These are phyloP conservation scores for Parazoanthus atlanticus DNA, from an alignment of 92 coral and sea anemone species.

Conservation along the genomic window DNA sequence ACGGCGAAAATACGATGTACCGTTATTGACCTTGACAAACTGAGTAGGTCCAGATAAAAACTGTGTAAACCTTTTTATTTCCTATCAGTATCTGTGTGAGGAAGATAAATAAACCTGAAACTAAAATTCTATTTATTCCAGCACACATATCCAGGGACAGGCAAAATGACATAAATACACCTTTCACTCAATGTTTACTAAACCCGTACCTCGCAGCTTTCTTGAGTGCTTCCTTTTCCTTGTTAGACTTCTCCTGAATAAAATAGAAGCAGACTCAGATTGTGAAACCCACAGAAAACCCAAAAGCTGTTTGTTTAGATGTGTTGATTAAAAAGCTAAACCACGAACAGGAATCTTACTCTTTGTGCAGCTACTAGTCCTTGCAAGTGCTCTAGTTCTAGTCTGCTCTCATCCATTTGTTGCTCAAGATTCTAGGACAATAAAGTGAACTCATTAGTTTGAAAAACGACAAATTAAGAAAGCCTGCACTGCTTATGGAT, in stretches of 20 bases:
- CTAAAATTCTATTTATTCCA: too few relatives aligned
- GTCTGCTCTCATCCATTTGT: constrained; percentile 78
- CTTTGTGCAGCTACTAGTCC: constrained; percentile 91
- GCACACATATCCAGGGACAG: too few relatives aligned
- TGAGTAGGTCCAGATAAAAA: too few relatives aligned
- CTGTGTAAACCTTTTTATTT: too few relatives aligned
- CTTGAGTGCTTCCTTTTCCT: constrained; percentile 96
- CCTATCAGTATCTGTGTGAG: too few relatives aligned
- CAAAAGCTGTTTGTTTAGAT: not conserved
- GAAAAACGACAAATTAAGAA: not conserved
- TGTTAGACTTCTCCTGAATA: constrained; percentile 78
- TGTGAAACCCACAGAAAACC: not conserved
- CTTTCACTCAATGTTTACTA: not conserved
- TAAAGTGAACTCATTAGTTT: constrained; percentile 20
- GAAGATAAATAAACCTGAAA: too few relatives aligned
- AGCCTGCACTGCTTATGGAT: not conserved
- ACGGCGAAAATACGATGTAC: too few relatives aligned
- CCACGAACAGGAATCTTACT: constrained; percentile 57
- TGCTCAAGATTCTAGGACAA: constrained; percentile 80
- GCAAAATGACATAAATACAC: not conserved
- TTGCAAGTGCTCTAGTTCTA: constrained; percentile 92
- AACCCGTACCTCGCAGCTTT: constrained; percentile 91
- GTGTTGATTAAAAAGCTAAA: not conserved
- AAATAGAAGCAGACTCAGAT: not conserved
- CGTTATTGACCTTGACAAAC: too few relatives aligned